Evolutionary conservation across 2,888 invertebrate genomes (phyloP), one percentile per base, ranked within the genome.

Genomic region (Xestia c-nigrum): DNA sequence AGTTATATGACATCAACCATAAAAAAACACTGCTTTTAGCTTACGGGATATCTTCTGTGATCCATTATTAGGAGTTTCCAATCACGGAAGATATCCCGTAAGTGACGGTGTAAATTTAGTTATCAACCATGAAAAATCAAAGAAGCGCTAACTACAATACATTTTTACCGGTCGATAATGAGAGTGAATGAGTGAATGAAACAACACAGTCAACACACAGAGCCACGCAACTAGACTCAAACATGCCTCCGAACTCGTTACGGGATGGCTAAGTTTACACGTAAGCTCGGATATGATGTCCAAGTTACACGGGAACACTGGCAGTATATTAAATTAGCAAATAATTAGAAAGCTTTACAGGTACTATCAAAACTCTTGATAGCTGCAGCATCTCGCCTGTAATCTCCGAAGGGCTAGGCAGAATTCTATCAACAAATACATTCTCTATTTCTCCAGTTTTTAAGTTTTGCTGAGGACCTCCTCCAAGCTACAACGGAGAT

Each of bases 221-320:
- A 52, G 52, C 55, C 38, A 70, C 43, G 47, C 69, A 78, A 63
- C 72, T 74, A 59, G n/a, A 59, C 63, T 57, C 66, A 67, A 86
- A 83, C 72, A 86, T 38, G n/a, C 46, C 72, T 59, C 57, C 74
- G 43, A 83, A 55, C 86, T 86, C 84, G 59, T 83, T 83, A 78
- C 7, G 52, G 57, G 73, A 73, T 86, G 59, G 47, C 63, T 61
- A 86, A 83, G 83, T 71, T 83, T 83, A 59, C 68, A 61, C 63
- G 64, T 65, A 70, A 81, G 69, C 85, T 75, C 46, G 21, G 57
- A 74, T 81, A 81, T 81, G 57, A 75, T 71, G 31, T 47, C 64
- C 21, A 74, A 59, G 19, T 55, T 57, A 64, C 24, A 67, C 46
- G 19, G 52, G 24, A 71, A 61, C 38, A 75, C 19, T 63, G 7